phyloP scores from a whole-genome alignment of 2,113 vertebrate genomes.

The Mellivora capensis region DNA sequence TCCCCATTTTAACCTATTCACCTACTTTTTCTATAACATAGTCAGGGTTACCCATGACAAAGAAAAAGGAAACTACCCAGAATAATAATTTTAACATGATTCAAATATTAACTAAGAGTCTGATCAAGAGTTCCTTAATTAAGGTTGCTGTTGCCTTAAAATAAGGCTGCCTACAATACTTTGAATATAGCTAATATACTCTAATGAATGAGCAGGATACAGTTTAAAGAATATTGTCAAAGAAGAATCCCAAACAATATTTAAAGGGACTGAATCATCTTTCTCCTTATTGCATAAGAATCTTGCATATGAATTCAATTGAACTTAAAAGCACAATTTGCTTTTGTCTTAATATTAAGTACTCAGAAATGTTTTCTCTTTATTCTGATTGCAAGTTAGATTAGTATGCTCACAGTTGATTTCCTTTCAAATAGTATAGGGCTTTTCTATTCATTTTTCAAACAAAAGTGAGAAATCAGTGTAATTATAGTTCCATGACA shows the following conservation, averaged over 20 bases:
- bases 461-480: not conserved
- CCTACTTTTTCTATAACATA: not conserved
- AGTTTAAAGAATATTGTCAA: not conserved
- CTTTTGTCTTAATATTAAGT: constrained; percentile 13
- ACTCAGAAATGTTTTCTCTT: constrained; percentile 32
- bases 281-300: not conserved
- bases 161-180: not conserved
- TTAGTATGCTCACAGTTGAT: not conserved
- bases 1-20: not conserved
- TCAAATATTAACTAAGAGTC: not conserved
- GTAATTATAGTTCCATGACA: not conserved
- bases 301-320: not conserved
- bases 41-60: not conserved
- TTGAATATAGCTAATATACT: not conserved
- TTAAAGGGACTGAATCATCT: not conserved
- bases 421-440: not conserved
- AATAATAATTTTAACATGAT: not conserved
- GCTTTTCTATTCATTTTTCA: not conserved
- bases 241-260: not conserved
- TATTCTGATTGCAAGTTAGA: constrained; percentile 2
- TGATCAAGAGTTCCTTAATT: not conserved
- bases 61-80: not conserved
- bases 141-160: not conserved
- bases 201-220: not conserved
- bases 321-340: constrained; percentile 25